phyloP scores from a whole-genome alignment of 2,888 invertebrate species.

The Conops quadrifasciatus region DNA sequence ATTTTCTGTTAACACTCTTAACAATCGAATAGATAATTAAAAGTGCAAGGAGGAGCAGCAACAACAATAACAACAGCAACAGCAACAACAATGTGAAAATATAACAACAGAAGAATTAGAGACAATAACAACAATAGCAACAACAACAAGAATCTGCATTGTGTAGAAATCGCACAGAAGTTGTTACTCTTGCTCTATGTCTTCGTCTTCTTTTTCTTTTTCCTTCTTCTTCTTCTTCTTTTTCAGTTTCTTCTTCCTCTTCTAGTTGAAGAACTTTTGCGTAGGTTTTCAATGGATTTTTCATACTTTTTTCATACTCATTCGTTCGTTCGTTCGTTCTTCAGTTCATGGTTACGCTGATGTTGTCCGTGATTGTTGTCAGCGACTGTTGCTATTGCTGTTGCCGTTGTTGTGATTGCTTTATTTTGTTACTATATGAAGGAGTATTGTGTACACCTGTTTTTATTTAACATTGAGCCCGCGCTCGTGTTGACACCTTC shows the following conservation, averaged over 20 bases:
- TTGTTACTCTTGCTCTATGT: no score
- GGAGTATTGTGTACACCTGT: constrained; percentile 20
- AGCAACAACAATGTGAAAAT: neutral
- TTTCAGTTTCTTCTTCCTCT: no score
- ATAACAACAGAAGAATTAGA: neutral
- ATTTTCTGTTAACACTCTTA: no score
- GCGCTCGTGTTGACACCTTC: constrained; percentile 33
- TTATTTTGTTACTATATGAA: neutral
- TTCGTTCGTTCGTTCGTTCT: no score
- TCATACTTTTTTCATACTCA: no score
- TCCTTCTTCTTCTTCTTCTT: no score
- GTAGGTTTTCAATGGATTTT: no score
- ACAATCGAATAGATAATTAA: no score
- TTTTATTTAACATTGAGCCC: constrained; percentile 28
- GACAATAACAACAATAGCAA: neutral
- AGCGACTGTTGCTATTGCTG: neutral
- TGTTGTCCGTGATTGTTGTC: neutral
- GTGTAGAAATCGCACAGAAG: neutral
- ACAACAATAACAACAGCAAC: neutral
- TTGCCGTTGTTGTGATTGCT: neutral
- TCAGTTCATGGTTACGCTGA: neutral
- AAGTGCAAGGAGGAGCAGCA: neutral
- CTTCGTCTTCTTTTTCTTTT: no score
- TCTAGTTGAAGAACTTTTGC: no score
- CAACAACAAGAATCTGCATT: neutral